Conservation (phyloP, 2,888 invertebrate genomes). For the Macrophya annulata region DNA sequence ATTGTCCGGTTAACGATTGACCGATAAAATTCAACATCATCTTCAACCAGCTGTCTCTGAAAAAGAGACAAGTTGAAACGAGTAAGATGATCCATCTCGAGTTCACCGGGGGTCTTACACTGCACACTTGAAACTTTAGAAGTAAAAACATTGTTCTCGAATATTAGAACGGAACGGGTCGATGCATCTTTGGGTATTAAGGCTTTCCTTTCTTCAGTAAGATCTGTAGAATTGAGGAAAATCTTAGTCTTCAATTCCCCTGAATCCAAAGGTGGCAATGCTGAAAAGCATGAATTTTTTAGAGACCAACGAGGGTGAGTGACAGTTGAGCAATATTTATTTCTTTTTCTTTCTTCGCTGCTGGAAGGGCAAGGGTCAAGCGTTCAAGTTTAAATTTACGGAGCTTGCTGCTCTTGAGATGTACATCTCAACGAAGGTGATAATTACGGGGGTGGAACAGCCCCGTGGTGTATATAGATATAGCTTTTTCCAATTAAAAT, state of each 20-base stretch:
- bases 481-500: conserved; percentile 46
- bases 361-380: conserved; percentile 32
- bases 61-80: background rate
- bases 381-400: conserved; percentile 44
- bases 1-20: conserved; percentile 21
- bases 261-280: conserved; percentile 12
- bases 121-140: conserved; percentile 34
- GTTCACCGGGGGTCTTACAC: background rate
- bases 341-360: conserved; percentile 8
- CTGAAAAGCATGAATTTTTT: conserved; percentile 20
- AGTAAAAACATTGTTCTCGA: conserved; percentile 32
- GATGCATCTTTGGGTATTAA: background rate
- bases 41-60: background rate
- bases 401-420: conserved; percentile 24
- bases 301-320: conserved; percentile 6
- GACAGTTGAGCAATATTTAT: conserved; percentile 44
- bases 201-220: background rate
- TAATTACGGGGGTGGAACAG: conserved; percentile 42
- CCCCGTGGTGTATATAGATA: conserved; percentile 30
- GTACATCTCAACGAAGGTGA: conserved; percentile 49
- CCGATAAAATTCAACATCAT: conserved; percentile 17
- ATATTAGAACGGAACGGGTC: conserved; percentile 24
- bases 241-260: conserved; percentile 23
- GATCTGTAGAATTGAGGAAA: background rate
- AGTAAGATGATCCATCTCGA: conserved; percentile 24